Percentiles rank a stretch among this genome's conserved stretches.
Conservation (phyloP, 2,888 invertebrate species). For the Athalia rosae region DNA sequence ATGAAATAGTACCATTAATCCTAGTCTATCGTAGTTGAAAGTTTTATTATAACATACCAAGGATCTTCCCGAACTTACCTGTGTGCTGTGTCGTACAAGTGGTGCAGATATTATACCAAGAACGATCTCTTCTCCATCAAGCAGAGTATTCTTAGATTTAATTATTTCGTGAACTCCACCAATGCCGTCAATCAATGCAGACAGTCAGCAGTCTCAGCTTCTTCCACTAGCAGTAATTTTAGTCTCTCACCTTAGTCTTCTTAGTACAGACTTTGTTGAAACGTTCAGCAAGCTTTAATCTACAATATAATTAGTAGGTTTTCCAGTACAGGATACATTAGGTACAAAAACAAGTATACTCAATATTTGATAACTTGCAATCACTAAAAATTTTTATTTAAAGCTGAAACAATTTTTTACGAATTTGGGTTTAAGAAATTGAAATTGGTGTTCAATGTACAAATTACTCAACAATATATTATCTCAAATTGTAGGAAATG, state of each 20-base stretch:
- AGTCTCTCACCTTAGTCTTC: conserved; percentile 67
- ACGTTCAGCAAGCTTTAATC: conserved; percentile 18
- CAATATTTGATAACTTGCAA: not conserved
- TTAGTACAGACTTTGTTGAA: conserved; percentile 53
- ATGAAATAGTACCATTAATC: not conserved
- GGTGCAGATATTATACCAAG: not conserved
- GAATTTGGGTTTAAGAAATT: not conserved
- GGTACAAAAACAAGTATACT: not conserved
- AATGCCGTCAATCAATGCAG: conserved; percentile 39
- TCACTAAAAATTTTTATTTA: not conserved
- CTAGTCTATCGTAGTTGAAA: not conserved
- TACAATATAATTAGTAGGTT: conserved; percentile 25
- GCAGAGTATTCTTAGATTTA: conserved; percentile 31
- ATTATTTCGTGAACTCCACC: conserved; percentile 40
- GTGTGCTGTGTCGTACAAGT: not conserved
- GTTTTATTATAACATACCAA: not conserved
- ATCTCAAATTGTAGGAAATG: not conserved
- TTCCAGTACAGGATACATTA: conserved; percentile 6
- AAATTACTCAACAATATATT: not conserved
- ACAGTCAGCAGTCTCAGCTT: conserved; percentile 48
- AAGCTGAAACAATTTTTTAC: not conserved
- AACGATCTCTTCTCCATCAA: conserved; percentile 10
- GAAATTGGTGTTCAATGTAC: conserved; percentile 7
- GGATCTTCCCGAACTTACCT: conserved; percentile 3
- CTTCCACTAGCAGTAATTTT: conserved; percentile 67